Evolutionary conservation across 2,888 invertebrate genomes (phyloP), one percentile per base, ranked within the genome.

Genomic region (Cerastis rubricosa): DNA sequence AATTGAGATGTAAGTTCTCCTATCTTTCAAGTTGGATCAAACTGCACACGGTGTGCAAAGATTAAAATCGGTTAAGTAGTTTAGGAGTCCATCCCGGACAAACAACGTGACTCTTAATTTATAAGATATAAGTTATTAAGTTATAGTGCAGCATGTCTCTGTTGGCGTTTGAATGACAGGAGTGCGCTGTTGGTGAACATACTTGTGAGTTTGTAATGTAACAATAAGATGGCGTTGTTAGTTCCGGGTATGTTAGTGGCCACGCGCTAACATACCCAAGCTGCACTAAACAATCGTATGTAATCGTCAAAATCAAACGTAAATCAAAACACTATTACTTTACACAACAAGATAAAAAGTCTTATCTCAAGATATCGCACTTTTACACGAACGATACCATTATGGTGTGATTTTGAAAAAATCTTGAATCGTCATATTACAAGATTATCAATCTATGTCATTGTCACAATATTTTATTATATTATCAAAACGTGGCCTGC

Each of bases 391-490:
- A 54, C n/a, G 25, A 61, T 57, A 68, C 61, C 45, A 45, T 64
- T 43, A n/a, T 73, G 76, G 82, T 59, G n/a, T 76, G 76, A 71
- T 47, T 76, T 75, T 78, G 19, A 61, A 40, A 2, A 35, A 68
- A 71, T 78, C 57, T 71, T 51, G 25, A 12, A 11, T 61, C 4
- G 12, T 66, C 49, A 17, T 76, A 68, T 65, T 47, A 22, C 51
- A 65, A 29, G 68, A 74, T 75, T 45, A 80, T 35, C 3, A 43
- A 80, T 75, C n/a, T 66, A 19, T 75, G 68, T 68, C 75, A 76
- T 29, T 77, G 66, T 67, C 63, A 25, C 19, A 68, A 45, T 0
- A 64, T 35, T 64, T 49, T 0, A 67, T 17, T 64, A 49, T 61
- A 59, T 65, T 57, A 47, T 40, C 35, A 40, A 76, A 69, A 59